Conservation (phyloP, 1,140 invertebrate genomes). For the Nasonia vitripennis region DNA sequence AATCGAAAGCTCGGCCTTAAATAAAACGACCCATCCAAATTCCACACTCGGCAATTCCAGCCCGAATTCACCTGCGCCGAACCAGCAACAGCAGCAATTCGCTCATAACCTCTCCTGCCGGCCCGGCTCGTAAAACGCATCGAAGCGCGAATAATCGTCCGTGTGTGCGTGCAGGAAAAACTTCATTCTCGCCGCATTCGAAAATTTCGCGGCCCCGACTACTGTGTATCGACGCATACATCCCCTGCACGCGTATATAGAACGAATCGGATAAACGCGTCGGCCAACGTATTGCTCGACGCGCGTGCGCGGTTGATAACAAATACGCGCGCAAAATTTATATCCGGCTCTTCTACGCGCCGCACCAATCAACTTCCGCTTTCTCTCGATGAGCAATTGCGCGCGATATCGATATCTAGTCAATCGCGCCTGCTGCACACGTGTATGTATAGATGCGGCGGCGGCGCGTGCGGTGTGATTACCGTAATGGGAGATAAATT, state of each 20-base stretch:
- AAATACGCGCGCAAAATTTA: slow-evolving; percentile 67
- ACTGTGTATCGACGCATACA: neutral
- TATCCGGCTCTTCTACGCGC: slow-evolving; percentile 65
- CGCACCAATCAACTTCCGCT: slow-evolving; percentile 46
- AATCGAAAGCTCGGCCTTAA: too few relatives aligned
- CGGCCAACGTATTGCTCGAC: slow-evolving; percentile 38
- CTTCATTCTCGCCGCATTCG: slow-evolving; percentile 40
- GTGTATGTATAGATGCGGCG: neutral
- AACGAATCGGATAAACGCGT: slow-evolving; percentile 35
- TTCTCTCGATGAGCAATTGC: slow-evolving; percentile 29
- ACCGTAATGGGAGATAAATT: slow-evolving; percentile 36
- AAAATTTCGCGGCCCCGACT: slow-evolving; percentile 16
- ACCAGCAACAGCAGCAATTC: neutral
- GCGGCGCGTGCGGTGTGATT: neutral
- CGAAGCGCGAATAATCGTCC: slow-evolving; percentile 3
- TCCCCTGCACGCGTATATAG: neutral
- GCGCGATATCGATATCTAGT: slow-evolving; percentile 11
- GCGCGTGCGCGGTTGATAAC: slow-evolving; percentile 55
- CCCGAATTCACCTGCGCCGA: too few relatives aligned
- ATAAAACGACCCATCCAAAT: too few relatives aligned
- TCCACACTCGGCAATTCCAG: too few relatives aligned
- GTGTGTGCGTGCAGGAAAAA: slow-evolving; percentile 23
- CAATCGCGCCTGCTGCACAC: neutral
- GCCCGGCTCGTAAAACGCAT: neutral
- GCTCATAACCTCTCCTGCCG: neutral